Percentiles rank a stretch among this genome's conserved stretches.
Conservation (phyloP, 2,888 invertebrate species). For the Sepioteuthis lessoniana region DNA sequence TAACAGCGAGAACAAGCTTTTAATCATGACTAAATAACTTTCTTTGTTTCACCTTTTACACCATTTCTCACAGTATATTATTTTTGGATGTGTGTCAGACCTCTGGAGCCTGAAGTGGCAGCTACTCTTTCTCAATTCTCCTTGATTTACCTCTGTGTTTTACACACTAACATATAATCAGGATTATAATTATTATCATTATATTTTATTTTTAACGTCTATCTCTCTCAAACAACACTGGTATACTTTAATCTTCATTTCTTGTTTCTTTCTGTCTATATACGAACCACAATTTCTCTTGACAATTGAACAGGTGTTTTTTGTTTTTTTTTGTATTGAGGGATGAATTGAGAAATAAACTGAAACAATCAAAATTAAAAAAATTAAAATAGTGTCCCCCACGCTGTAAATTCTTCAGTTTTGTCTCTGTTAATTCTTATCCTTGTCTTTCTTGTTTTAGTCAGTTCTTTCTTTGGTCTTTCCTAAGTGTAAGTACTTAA, state of each 20-base stretch:
- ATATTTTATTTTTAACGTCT: conserved; percentile 33
- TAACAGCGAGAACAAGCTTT: not conserved
- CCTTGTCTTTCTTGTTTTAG: no score
- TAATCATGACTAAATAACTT: conserved; percentile 33
- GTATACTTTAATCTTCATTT: not conserved
- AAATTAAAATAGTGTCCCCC: no score
- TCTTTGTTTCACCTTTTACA: not conserved
- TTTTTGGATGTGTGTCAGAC: conserved; percentile 23
- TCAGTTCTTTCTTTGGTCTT: no score
- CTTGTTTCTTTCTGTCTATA: not conserved
- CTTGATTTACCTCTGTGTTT: not conserved
- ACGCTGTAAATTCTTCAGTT: no score
- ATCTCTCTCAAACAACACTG: not conserved
- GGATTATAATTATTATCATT: conserved; percentile 8
- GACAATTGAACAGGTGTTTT: not conserved
- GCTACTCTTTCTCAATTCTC: not conserved
- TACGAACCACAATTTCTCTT: not conserved
- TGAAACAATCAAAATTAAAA: no score
- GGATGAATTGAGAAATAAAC: not conserved
- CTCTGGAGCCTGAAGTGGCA: conserved; percentile 33
- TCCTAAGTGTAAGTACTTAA: no score
- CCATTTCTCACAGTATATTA: not conserved
- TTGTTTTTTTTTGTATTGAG: not conserved
- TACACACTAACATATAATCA: not conserved
- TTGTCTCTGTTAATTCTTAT: no score